Evolutionary conservation across 2,113 vertebrate species (phyloP).

Genomic region (Bubo blakistoni): DNA sequence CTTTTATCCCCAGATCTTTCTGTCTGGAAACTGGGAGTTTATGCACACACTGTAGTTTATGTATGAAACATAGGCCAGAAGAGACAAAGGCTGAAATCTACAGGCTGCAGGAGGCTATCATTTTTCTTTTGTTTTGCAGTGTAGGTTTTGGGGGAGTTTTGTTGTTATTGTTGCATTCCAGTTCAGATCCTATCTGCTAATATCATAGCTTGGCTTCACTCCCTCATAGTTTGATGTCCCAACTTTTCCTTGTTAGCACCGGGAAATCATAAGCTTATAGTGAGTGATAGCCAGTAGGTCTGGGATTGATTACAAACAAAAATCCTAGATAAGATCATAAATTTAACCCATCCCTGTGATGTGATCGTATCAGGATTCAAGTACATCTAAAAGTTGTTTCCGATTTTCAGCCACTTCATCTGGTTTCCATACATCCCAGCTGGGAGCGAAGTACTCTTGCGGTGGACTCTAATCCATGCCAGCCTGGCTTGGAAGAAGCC

Average conservation of each 20-base stretch:
- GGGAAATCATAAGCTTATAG: conserved; percentile 18
- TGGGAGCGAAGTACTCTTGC: neutral
- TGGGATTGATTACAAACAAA: conserved; percentile 59
- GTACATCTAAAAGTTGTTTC: conserved; percentile 27
- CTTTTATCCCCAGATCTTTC: neutral
- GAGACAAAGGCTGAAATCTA: neutral
- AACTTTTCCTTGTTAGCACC: conserved; percentile 31
- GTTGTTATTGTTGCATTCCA: conserved; percentile 5
- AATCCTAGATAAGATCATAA: conserved; percentile 29
- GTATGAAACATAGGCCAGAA: neutral
- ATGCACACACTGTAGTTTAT: neutral
- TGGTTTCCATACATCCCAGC: conserved; percentile 56
- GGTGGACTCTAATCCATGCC: conserved; percentile 26
- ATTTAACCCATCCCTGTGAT: conserved; percentile 47
- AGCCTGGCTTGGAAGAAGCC: neutral
- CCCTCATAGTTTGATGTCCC: conserved; percentile 10
- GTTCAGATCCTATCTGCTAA: conserved; percentile 43
- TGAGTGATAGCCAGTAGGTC: conserved; percentile 20
- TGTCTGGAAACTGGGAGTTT: neutral
- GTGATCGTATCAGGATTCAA: conserved; percentile 35
- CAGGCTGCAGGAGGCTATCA: neutral
- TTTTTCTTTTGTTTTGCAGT: neutral
- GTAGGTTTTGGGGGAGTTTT: neutral
- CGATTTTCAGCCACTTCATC: conserved; percentile 63
- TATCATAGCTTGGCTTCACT: conserved; percentile 31